Base-by-base conservation (phyloP, 2,888 invertebrate species). In the Rotaria sp. region DNA sequence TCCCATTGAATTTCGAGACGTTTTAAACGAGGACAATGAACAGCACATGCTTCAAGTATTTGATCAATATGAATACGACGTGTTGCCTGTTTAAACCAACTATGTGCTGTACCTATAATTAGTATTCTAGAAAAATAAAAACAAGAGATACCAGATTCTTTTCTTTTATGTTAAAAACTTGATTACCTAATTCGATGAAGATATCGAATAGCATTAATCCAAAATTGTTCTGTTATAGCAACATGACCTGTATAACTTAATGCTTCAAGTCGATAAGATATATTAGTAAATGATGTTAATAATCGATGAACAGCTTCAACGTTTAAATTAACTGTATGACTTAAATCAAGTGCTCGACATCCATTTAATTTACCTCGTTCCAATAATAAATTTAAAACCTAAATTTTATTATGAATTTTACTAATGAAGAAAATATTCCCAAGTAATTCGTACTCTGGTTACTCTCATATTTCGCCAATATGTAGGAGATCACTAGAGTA, bases 1-100 rank as follows among this genome's bases (percentile, higher is more conserved):
- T 99, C 99, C 99, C 99, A 99, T 89, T 95, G 94, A 48, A 99
- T 92, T 91, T 99, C 99, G 86, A 99, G 92, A 1, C 99, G 93
- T 91, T 97, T 96, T 89, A 99, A 91, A 89, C 94, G 94, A 0
- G 94, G 94, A 89, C 97, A 97, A 91, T 95, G 95, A 89, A 95
- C 95, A 0, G 98, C 96, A 88, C 99, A 96, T 84, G 95, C 95
- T 90, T 99, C 98, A 94, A 99, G 96, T 88, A 99, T 92, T 92
- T 96, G 98, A 92, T 99, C 99, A 85, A 98, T 97, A 90, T 93
- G 93, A 84, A 93, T 92, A 88, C 92, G 92, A 45, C 92, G 92
- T 86, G 96, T 95, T 88, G 99, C 96, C 91, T 97, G 97, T 1
- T 97, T 94, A 84, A 97, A 97, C 85, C 99, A 94, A 87, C 97